Conservation (phyloP, 2,797 vertebrate species). For the Gorsachius magnificus region DNA sequence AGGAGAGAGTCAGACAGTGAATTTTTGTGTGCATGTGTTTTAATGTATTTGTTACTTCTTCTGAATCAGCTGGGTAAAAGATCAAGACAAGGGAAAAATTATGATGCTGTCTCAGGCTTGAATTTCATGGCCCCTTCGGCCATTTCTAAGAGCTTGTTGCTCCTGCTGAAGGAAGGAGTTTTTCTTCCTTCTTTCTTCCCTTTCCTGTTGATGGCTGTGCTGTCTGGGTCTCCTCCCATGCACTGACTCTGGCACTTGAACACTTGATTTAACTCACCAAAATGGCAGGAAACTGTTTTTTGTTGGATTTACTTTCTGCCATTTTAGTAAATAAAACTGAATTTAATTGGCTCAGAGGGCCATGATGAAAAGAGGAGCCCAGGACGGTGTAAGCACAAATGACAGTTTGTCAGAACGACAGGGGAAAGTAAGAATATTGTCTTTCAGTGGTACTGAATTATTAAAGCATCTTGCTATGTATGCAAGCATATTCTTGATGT, state of each 20-base stretch:
- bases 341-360: background rate
- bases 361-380: background rate
- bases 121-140: background rate
- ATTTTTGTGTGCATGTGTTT: background rate
- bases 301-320: background rate
- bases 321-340: background rate
- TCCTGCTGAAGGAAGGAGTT: background rate
- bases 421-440: background rate
- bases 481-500: background rate
- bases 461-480: background rate
- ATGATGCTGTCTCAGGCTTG: background rate
- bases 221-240: background rate
- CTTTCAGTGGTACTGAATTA: background rate
- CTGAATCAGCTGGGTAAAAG: background rate
- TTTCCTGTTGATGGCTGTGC: slow-evolving; percentile 19
- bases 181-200: slow-evolving; percentile 15
- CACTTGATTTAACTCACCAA: background rate
- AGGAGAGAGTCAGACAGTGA: background rate
- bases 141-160: background rate
- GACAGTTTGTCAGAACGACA: background rate
- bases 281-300: background rate
- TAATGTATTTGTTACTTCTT: background rate
- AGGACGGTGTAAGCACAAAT: background rate
- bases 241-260: background rate
- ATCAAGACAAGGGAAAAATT: background rate